Evolutionary conservation across 2,113 vertebrate genomes (phyloP), one percentile per base, ranked within the genome.

Genomic region (Alosa alosa): DNA sequence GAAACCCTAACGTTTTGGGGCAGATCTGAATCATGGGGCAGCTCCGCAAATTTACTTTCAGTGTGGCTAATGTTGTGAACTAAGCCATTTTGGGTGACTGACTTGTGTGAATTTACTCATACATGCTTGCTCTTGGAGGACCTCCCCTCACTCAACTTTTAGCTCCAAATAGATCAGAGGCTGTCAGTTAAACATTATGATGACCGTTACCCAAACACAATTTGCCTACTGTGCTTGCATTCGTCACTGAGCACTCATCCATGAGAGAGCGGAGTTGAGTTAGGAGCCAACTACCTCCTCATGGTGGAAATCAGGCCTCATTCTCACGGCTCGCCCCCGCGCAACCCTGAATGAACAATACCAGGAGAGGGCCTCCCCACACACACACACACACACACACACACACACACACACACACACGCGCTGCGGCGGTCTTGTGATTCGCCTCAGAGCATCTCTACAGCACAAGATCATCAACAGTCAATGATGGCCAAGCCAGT

Each of bases 331-430:
- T 89, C 82, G 82, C 83, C 84, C 89, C 81, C 49, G 41, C 17
- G 15, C 9, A 46, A 4, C 55, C 18, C 87, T 60, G 60, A 87
- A 81, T 84, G 84, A 85, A 91, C 87, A 88, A 83, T 22, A 44
- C 13, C 36, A 44, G 60, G 41, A 68, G 83, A 47, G n/a, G 18
- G 20, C 45, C 15, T 47, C 5, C 81, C 49, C 81, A 49, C 20
- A 7, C 15, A 82, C 88, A 82, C 88, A 89, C 90, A 88, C 87
- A 57, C 84, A 87, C 83, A 84, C 86, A 57, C 81, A 85, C 81
- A 85, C 83, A 41, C 83, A 85, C 84, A 84, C 88, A 60, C 7
- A 41, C 55, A 60, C 55, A 60, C 81, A 82, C 47, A 45, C 47
- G 55, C 13, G 15, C 52, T 11, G 25, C 7, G 25, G 31, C 72